Evolutionary conservation across 37 sponge, comb jelly and placozoan genomes (phyloP).

Genomic region (Amphimedon queenslandica): DNA sequence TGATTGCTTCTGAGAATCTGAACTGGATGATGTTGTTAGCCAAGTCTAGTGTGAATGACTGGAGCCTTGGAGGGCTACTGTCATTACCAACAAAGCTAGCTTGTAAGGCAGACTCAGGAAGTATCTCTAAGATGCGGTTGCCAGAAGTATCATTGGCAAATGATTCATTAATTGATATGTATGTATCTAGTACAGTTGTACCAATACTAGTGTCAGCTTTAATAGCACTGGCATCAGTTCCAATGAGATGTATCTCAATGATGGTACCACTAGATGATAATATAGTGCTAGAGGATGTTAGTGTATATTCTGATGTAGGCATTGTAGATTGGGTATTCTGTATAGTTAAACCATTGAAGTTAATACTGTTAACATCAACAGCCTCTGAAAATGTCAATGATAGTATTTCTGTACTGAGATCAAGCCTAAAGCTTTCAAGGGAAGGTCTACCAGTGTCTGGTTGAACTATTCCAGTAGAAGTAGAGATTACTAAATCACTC

Average conservation of each 20-base stretch:
- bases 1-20: conserved; percentile 81
- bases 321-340: conserved; percentile 32
- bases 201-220: conserved; percentile 65
- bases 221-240: conserved; percentile 72
- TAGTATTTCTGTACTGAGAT: conserved; percentile 70
- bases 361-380: conserved; percentile 43
- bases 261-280: conserved; percentile 40
- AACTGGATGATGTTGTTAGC: conserved; percentile 40
- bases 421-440: conserved; percentile 54
- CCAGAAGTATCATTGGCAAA: conserved; percentile 68
- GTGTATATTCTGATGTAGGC: conserved; percentile 22
- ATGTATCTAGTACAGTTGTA: conserved; percentile 56
- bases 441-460: conserved; percentile 56
- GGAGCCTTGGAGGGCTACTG: conserved; percentile 52
- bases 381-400: conserved; percentile 74
- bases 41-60: conserved; percentile 61
- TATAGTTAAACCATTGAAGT: conserved; percentile 45
- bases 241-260: conserved; percentile 76
- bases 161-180: conserved; percentile 14
- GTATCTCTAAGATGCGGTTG: conserved; percentile 38
- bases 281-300: conserved; percentile 57
- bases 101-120: conserved; percentile 25
- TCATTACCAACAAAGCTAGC: conserved; percentile 54
- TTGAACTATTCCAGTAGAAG: conserved; percentile 23
- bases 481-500: conserved; percentile 4